Evolutionary conservation across 2,113 vertebrate species (phyloP).

Genomic region (Ptyas mucosa): DNA sequence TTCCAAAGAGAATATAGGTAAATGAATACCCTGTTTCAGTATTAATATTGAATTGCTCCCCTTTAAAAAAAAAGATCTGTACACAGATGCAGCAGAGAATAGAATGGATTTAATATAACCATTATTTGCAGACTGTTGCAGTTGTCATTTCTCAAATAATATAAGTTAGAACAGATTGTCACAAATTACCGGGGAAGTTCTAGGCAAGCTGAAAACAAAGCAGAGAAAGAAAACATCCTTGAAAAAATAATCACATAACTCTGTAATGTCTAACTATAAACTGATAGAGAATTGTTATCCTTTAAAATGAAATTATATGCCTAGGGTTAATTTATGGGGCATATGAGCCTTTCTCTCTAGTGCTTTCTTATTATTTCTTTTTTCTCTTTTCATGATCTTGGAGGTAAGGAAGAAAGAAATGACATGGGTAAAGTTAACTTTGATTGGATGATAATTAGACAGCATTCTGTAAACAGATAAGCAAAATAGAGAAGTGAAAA

Average conservation of each 20-base stretch:
- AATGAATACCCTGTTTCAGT: neutral
- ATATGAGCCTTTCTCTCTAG: neutral
- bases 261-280: neutral
- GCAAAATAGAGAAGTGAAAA: neutral
- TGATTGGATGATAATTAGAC: neutral
- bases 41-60: neutral
- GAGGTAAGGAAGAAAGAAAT: neutral
- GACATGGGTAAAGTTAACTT: neutral
- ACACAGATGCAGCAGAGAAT: neutral
- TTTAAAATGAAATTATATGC: neutral
- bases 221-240: neutral
- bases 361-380: neutral
- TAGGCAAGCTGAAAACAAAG: neutral
- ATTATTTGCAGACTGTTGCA: neutral
- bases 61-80: neutral
- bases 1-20: constrained; percentile 20
- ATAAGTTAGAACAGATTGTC: neutral
- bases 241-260: neutral
- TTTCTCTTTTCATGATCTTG: neutral
- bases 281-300: neutral
- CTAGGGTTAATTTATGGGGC: neutral
- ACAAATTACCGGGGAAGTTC: neutral
- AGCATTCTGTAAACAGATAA: neutral
- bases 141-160: neutral
- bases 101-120: neutral